A percentile compares a stretch with the other conserved stretches of the same genome.
Conservation (phyloP, 2,113 vertebrate genomes). For the Thalassoma bifasciatum region DNA sequence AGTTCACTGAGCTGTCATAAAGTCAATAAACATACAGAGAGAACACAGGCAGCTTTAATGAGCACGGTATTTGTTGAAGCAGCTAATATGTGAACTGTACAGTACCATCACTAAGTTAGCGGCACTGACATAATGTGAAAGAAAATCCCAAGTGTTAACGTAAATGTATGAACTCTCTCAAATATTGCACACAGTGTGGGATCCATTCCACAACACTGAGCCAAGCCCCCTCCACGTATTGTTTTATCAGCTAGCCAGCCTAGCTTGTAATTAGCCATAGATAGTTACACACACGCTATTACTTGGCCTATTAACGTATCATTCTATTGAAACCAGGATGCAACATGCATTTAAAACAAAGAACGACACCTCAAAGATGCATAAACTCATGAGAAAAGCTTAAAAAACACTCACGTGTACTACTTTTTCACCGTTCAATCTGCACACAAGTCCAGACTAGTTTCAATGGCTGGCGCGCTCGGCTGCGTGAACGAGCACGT, state of each 20-base stretch:
- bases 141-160: too few species aligned
- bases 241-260: conserved; percentile 42
- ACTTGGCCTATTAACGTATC: background rate
- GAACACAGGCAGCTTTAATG: background rate
- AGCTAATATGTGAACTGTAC: background rate
- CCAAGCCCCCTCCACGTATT: background rate
- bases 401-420: background rate
- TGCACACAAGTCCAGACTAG: conserved; percentile 7
- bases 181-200: too few species aligned
- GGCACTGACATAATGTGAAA: too few species aligned
- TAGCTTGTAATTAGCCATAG: conserved; percentile 28
- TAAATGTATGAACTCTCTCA: too few species aligned
- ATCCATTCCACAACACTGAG: too few species aligned
- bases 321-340: background rate
- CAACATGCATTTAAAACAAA: background rate
- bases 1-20: background rate
- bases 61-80: background rate
- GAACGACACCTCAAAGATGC: background rate
- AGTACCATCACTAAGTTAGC: too few species aligned
- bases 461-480: conserved; percentile 52
- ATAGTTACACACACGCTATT: background rate
- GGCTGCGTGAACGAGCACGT: conserved; percentile 29
- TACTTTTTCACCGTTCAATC: background rate
- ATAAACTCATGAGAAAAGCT: background rate
- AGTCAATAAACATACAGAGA: background rate